Base-by-base conservation (phyloP, 1,140 invertebrate genomes). In the Nasonia giraulti region DNA sequence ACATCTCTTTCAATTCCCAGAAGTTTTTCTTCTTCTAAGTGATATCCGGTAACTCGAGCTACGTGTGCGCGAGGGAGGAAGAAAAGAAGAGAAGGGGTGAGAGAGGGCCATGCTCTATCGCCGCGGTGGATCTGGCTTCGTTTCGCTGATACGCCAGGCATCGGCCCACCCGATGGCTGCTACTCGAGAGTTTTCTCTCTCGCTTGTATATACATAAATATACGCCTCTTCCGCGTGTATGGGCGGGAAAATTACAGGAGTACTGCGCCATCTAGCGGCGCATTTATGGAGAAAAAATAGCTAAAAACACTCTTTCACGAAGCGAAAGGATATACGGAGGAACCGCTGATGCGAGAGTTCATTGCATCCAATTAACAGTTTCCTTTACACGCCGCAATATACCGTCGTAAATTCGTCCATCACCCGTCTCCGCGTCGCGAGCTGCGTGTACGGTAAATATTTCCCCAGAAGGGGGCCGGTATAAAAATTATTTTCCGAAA, bases 341-440 rank as follows among this genome's bases (percentile, higher is more conserved):
- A 31, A 12, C 27, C 33, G 69, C 11, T 37, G 11, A 3, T 75
- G 37, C 11, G 68, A 33, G 33, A 75, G 68, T 75, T 82, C 71
- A 82, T 74, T 74, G 73, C 74, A 75, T 80, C 69, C 47, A 40
- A 82, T 82, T 82, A 82, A 33, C 80, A 40, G 31, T 50, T 82
- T 6, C 73, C 69, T 75, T 20, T n/a, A 11, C 27, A n/a, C 40
- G 27, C 44, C 50, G 27, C 27, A 27, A 27, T 27, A 71, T 66
- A n/a, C 10, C n/a, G n/a, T n/a, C n/a, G n/a, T n/a, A n/a, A n/a
- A n/a, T n/a, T n/a, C n/a, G n/a, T n/a, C n/a, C n/a, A n/a, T n/a
- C n/a, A n/a, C 6, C 33, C 33, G 1, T 40, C 71, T 40, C 17
- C 17, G n/a, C 27, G 6, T 27, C 27, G 27, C 27, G 27, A 37